Evolutionary conservation across 2,797 vertebrate species (phyloP), one percentile per base, ranked within the genome.

Genomic region (Cyclopterus lumpus): DNA sequence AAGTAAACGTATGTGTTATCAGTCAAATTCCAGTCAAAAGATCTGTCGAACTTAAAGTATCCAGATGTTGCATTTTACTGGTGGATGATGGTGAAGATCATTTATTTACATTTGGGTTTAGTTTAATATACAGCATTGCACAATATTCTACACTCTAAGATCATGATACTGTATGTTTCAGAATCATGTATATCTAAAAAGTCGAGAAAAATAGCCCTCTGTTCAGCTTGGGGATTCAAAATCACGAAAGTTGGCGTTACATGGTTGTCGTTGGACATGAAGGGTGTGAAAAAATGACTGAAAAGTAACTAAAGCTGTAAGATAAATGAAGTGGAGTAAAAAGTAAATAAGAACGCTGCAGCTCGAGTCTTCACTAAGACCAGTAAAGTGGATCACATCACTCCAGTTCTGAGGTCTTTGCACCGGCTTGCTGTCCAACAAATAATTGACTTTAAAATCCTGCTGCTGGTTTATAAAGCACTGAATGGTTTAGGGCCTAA

Each of bases 231-330:
- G 36, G 2, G 36, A 22, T 24, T 8, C 3, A 24, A 24, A 54
- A 28, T 12, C n/a, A 26, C 2, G 2, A 26, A 14, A 51, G 24
- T 1, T 53, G 24, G 12, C 54, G 24, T 54, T 48, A 34, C 30
- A 6, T 34, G 16, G 5, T 46, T 63, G 40, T 42, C 15, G 18
- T 15, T 26, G 36, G 22, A 61, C n/a, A 46, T 24, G 38, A 40
- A 44, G 38, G 24, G 8, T 10, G 26, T 62, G 8, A 34, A 34
- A 20, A 0, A 28, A n/a, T 28, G 40, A 2, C 15, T 44, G 14
- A 42, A 62, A 62, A 44, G 15, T 26, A 62, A 20, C 60, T 12
- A 30, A 63, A 63, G 10, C 40, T 46, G 59, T 62, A 24, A 62
- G 5, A 62, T 62, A 26, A 42, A 26, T 42, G 15, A 26, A 62